Evolutionary conservation across 2,888 invertebrate genomes (phyloP), one percentile per base, ranked within the genome.

Genomic region (Tolmerus cingulatus): DNA sequence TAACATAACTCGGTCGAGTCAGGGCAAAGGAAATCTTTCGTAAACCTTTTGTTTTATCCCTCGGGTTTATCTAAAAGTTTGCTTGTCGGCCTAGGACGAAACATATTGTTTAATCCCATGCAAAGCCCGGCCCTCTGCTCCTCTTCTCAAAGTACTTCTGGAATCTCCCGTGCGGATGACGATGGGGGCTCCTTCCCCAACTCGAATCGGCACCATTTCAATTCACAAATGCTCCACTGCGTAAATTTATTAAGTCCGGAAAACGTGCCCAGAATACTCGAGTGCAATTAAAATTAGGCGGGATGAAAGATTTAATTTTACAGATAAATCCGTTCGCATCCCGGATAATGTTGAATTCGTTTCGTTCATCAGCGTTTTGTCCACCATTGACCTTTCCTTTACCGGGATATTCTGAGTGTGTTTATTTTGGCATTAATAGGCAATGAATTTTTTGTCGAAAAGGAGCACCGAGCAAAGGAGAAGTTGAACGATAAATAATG

Each of bases 261-360:
- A 57, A 34, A 82, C 81, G 81, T 82, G 81, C 57, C 43, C n/a
- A 5, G 81, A 82, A 82, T 82, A 82, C 34, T n/a, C 30, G 81
- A 82, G 81, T 82, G 81, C 81, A 82, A 82, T 82, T 82, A 82
- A 82, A 82, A 82, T 34, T 55, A 82, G 34, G 57, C 55, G 23
- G 81, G 81, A 51, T 82, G 55, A 82, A 82, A 82, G 51, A 82
- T 82, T 82, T 82, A 82, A 82, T 82, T 55, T 57, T 34, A 57
- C 14, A 82, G 81, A 82, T 82, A 82, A 82, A 51, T 82, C 81
- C 57, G 51, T 82, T 82, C 81, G 43, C 46, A 14, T 78, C 78
- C 46, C 19, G 46, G 43, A 78, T 78, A 78, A 78, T 43, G n/a
- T 40, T 43, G 27, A 23, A 78, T 27, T 19, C 40, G 40, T 19